Percentiles rank a stretch among this genome's conserved stretches.
These are phyloP conservation scores for Eupithecia centaureata DNA, from an alignment of 2,888 invertebrate species.

Conservation along the genomic window DNA sequence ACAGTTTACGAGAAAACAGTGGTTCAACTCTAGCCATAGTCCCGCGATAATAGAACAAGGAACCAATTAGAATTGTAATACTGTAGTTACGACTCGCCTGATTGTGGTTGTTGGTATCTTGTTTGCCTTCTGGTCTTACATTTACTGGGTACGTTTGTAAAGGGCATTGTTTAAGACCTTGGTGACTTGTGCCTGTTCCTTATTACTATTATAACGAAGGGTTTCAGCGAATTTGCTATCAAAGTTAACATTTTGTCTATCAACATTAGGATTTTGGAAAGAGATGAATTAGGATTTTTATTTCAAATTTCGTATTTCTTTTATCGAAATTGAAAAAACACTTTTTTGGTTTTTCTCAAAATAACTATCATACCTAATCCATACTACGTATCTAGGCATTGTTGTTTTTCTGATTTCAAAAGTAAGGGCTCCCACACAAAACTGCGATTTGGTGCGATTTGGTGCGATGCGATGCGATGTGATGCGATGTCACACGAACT, in stretches of 20 bases:
- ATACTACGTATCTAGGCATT: no score
- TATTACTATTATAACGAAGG: neutral
- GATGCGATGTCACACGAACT: no score
- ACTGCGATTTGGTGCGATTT: no score
- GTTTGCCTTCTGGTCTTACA: neutral
- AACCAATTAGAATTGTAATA: constrained; percentile 42
- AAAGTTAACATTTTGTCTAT: neutral
- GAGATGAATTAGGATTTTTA: neutral
- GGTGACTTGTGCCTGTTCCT: neutral
- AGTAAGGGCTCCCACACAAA: no score
- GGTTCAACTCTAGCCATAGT: constrained; percentile 33
- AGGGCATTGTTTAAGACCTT: neutral
- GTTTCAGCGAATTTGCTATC: neutral
- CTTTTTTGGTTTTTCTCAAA: no score
- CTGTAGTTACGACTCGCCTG: constrained; percentile 37
- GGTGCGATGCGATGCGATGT: no score
- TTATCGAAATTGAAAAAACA: no score
- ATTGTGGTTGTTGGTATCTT: constrained; percentile 17
- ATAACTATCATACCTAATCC: no score
- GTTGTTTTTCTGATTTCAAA: no score
- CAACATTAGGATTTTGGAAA: neutral
- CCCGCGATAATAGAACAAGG: constrained; percentile 34
- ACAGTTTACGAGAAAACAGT: constrained; percentile 23
- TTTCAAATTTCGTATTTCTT: no score
- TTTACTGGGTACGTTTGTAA: neutral